Percentiles rank a stretch among this genome's conserved stretches.
These are phyloP conservation scores for Lamproptera curius DNA, from an alignment of 2,888 invertebrate species.

Conservation along the genomic window DNA sequence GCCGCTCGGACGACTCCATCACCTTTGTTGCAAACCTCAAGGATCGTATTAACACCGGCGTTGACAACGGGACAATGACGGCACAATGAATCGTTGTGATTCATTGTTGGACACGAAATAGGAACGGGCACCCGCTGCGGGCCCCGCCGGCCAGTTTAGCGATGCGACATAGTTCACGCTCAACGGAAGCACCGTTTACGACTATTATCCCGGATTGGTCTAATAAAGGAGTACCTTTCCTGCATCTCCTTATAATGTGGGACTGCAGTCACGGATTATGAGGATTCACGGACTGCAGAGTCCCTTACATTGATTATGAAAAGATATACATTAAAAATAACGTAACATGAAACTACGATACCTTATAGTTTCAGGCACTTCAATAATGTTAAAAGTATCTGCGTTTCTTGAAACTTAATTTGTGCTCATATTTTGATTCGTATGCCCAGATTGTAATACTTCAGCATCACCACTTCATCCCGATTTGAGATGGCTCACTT, in stretches of 20 bases:
- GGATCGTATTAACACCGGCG: slow-evolving; percentile 76
- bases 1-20: slow-evolving; percentile 68
- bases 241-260: too few relatives aligned
- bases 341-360: too few relatives aligned
- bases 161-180: slow-evolving; percentile 43
- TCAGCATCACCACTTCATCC: slow-evolving; percentile 4
- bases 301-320: too few relatives aligned
- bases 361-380: too few relatives aligned
- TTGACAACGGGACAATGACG: slow-evolving; percentile 70
- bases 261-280: too few relatives aligned
- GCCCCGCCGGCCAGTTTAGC: slow-evolving; percentile 64
- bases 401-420: too few relatives aligned
- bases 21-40: slow-evolving; percentile 75
- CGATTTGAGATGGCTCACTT: slow-evolving; percentile 37
- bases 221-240: slow-evolving; percentile 74
- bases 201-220: slow-evolving; percentile 72
- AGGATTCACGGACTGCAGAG: too few relatives aligned
- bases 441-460: too few relatives aligned
- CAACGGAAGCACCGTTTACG: slow-evolving; percentile 74
- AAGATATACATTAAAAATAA: too few relatives aligned
- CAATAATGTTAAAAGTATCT: too few relatives aligned
- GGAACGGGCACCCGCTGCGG: slow-evolving; percentile 64
- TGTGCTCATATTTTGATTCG: too few relatives aligned
- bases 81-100: slow-evolving; percentile 65
- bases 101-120: slow-evolving; percentile 50